Percentiles rank a stretch among this genome's conserved stretches.
Conservation (phyloP, 2,888 invertebrate genomes). For the Eubasilissa splendida region DNA sequence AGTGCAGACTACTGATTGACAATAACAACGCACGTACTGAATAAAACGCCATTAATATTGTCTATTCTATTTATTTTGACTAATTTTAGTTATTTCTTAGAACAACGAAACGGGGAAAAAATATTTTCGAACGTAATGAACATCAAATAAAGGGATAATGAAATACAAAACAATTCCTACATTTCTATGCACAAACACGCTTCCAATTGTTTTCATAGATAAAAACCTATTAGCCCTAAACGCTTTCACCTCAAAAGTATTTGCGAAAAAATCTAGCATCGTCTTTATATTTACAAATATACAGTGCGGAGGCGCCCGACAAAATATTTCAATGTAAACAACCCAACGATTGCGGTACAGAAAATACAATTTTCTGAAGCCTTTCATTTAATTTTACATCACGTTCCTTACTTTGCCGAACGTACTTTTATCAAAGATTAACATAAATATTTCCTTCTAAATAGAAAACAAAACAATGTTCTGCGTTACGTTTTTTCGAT, state of each 20-base stretch:
- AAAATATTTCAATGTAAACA: background rate
- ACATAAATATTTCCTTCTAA: background rate
- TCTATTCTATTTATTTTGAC: background rate
- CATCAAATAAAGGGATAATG: background rate
- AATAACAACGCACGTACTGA: no score
- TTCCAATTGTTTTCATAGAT: slow-evolving; percentile 15
- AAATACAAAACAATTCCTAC: background rate
- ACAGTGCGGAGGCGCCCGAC: background rate
- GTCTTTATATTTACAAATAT: slow-evolving; percentile 10
- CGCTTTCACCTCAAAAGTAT: slow-evolving; percentile 5
- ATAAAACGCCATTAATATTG: no score
- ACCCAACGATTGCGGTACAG: background rate
- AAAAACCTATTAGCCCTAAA: slow-evolving; percentile 3
- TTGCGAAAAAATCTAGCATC: background rate
- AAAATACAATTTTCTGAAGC: slow-evolving; percentile 39
- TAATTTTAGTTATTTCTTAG: background rate
- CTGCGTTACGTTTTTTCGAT: no score
- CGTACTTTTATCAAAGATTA: slow-evolving; percentile 7
- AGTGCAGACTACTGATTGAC: no score
- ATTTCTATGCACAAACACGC: slow-evolving; percentile 32
- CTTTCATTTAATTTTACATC: slow-evolving; percentile 46
- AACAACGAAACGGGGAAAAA: background rate
- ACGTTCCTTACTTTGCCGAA: slow-evolving; percentile 38
- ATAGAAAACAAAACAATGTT: background rate
- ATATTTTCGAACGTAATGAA: background rate